phyloP scores from a whole-genome alignment of 2,113 vertebrate genomes.

The Podiceps cristatus region DNA sequence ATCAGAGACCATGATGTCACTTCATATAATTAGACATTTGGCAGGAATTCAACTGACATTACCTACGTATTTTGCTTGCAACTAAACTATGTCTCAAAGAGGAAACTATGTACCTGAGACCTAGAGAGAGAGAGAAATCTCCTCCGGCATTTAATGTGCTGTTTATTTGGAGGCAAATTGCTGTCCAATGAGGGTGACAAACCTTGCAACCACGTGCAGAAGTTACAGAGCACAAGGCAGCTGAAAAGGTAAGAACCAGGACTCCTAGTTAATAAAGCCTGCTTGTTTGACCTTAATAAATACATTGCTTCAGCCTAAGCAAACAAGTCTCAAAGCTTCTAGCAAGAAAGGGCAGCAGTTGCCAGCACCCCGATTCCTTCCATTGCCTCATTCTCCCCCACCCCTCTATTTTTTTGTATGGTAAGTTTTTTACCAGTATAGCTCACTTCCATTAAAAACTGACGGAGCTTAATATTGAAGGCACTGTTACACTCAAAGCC shows the following conservation, averaged over 20 bases:
- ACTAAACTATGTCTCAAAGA: not conserved
- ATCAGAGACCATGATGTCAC: not conserved
- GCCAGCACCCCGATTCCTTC: not conserved
- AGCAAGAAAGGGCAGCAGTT: not conserved
- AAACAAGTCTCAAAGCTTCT: not conserved
- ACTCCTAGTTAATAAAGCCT: not conserved
- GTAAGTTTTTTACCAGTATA: not conserved
- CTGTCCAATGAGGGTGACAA: not conserved
- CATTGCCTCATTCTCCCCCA: not conserved
- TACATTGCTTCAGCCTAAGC: not conserved
- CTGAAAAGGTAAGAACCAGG: not conserved
- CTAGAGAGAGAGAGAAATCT: not conserved
- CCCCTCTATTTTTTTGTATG: not conserved
- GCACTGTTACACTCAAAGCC: not conserved
- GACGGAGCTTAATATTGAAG: not conserved
- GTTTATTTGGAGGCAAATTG: not conserved
- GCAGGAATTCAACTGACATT: not conserved
- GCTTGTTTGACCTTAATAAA: not conserved
- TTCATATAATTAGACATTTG: not conserved
- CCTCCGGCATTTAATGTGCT: not conserved
- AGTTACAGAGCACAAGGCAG: not conserved
- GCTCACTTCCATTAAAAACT: not conserved
- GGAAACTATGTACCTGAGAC: not conserved
- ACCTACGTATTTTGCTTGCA: not conserved
- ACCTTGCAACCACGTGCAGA: not conserved